Percentiles rank a stretch among this genome's conserved stretches.
These are phyloP conservation scores for Lepidotrigona ventralis DNA, from an alignment of 1,140 invertebrate genomes.

Conservation along the genomic window DNA sequence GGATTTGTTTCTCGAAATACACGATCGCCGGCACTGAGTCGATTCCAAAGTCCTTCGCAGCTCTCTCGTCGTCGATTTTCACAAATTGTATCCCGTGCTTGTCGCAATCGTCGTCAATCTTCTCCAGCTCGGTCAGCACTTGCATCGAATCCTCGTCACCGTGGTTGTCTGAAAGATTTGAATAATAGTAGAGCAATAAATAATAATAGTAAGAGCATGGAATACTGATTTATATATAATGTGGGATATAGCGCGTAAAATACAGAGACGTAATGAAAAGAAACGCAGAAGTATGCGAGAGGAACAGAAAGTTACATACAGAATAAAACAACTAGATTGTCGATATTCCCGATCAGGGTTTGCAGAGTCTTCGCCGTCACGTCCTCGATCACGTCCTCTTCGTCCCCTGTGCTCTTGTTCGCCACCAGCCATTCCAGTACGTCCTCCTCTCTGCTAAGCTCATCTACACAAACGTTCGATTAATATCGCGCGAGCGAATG, in stretches of 20 bases:
- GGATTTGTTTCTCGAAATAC: constrained; percentile 96
- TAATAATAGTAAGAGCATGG: too few relatives aligned
- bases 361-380: constrained; percentile 93
- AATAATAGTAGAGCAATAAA: constrained; percentile 4
- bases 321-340: constrained; percentile 95
- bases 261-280: background rate
- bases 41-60: constrained; percentile 92
- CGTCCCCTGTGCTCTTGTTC: constrained; percentile 95
- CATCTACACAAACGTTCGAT: constrained; percentile 82
- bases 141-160: constrained; percentile 91
- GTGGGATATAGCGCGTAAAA: background rate
- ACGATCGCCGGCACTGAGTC: constrained; percentile 92
- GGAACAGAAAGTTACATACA: constrained; percentile 86
- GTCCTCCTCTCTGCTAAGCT: constrained; percentile 94
- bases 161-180: constrained; percentile 86
- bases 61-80: constrained; percentile 92
- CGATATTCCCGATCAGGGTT: constrained; percentile 93
- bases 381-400: constrained; percentile 96
- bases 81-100: constrained; percentile 96
- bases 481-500: background rate
- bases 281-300: too few relatives aligned
- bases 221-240: too few relatives aligned
- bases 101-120: constrained; percentile 96
- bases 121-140: constrained; percentile 91
- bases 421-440: constrained; percentile 96